Evolutionary conservation across 2,888 invertebrate species (phyloP).

Genomic region (Sericinus montela): DNA sequence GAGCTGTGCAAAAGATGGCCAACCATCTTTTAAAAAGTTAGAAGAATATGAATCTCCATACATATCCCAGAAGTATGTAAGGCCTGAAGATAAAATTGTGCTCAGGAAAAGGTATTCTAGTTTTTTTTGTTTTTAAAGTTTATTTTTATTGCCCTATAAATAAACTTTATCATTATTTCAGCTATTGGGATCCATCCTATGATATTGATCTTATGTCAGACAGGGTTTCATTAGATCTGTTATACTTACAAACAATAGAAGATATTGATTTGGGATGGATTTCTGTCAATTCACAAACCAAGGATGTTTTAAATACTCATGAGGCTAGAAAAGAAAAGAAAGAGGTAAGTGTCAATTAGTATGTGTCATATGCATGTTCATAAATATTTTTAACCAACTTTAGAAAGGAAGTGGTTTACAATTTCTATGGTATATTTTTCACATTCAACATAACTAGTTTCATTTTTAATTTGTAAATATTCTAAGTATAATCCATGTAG

Average conservation of each 20-base stretch:
- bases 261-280: constrained; percentile 95
- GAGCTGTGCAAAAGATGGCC: constrained; percentile 84
- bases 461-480: no score
- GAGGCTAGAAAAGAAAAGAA: constrained; percentile 89
- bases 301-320: constrained; percentile 83
- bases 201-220: constrained; percentile 91
- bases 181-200: constrained; percentile 93
- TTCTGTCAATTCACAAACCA: constrained; percentile 83
- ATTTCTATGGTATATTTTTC: no score
- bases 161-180: constrained; percentile 42
- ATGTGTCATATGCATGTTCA: no score
- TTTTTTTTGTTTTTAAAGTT: no score
- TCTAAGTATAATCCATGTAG: no score
- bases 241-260: constrained; percentile 92
- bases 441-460: no score
- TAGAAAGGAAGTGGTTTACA: no score
- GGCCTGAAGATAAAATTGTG: constrained; percentile 87
- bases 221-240: constrained; percentile 88
- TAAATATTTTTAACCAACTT: no score
- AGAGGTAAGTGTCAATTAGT: constrained; percentile 82
- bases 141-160: no score
- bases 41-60: constrained; percentile 98
- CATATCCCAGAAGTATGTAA: constrained; percentile 90
- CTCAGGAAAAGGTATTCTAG: constrained; percentile 89
- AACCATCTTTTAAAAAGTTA: constrained; percentile 89